Percentiles rank a stretch among this genome's conserved stretches.
phyloP scores from a whole-genome alignment of 1,140 invertebrate genomes.

The Caerostris extrusa region DNA sequence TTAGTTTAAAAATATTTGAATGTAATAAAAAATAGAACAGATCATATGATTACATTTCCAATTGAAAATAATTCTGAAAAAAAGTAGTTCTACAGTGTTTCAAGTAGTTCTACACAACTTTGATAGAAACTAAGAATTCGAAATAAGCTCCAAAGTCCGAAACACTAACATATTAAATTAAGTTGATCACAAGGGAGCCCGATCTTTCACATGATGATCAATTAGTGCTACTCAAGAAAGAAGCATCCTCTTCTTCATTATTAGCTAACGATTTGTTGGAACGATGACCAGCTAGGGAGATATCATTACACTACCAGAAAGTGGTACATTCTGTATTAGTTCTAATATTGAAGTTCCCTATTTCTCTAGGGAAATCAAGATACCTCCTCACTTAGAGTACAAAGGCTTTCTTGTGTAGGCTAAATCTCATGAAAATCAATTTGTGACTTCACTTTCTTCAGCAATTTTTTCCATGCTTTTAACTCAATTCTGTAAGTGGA shows the following conservation, averaged over 20 bases:
- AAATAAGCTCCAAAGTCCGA: neutral
- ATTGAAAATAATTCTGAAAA: too few species aligned
- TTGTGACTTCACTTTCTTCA: neutral
- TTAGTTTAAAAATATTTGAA: too few species aligned
- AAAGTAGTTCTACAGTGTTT: too few species aligned
- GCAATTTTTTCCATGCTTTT: neutral
- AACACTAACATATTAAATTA: slow-evolving; percentile 7
- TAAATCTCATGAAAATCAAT: slow-evolving; percentile 43
- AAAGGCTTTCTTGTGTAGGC: slow-evolving; percentile 2
- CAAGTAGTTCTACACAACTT: neutral
- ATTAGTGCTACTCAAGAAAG: slow-evolving; percentile 36
- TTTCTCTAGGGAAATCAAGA: slow-evolving; percentile 47
- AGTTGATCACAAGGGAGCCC: neutral
- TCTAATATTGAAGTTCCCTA: slow-evolving; percentile 26
- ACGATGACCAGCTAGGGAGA: slow-evolving; percentile 46
- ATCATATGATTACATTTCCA: too few species aligned
- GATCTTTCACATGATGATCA: slow-evolving; percentile 46
- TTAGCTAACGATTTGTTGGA: slow-evolving; percentile 38
- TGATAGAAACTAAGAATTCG: neutral
- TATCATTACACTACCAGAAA: slow-evolving; percentile 36
- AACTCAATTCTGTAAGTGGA: neutral
- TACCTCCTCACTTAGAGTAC: slow-evolving; percentile 10
- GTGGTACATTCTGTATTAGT: slow-evolving; percentile 9
- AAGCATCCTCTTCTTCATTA: slow-evolving; percentile 15
- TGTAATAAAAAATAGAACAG: too few species aligned